Percentiles rank a stretch among this genome's conserved stretches.
Conservation (phyloP, 1,140 invertebrate genomes). For the Gryllus bimaculatus region DNA sequence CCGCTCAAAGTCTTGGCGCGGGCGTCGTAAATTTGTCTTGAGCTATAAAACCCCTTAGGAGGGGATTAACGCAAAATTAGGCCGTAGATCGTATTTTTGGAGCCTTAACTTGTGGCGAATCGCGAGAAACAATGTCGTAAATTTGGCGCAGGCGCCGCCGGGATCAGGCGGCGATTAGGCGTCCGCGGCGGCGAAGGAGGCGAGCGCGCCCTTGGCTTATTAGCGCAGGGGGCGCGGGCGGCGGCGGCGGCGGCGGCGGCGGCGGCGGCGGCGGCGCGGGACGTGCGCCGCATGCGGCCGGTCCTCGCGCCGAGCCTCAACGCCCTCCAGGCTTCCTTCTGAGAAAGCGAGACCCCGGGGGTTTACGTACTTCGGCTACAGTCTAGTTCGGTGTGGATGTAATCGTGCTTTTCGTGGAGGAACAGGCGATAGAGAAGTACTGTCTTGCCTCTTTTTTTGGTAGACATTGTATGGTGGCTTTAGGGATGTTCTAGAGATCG, state of each 20-base stretch:
- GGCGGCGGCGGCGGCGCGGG: too few relatives aligned
- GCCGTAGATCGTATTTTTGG: constrained; percentile 1
- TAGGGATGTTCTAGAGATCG: too few relatives aligned
- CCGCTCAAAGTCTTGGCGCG: not conserved
- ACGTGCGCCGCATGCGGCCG: not conserved
- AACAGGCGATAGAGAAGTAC: too few relatives aligned
- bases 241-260: too few relatives aligned
- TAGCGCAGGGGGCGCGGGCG: not conserved
- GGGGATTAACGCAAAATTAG: constrained; percentile 1
- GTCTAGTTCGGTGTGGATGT: too few relatives aligned
- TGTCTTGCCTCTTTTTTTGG: too few relatives aligned
- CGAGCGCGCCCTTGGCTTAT: not conserved
- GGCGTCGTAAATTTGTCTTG: not conserved
- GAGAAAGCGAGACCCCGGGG: too few relatives aligned
- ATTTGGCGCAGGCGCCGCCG: not conserved
- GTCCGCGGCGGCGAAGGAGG: not conserved
- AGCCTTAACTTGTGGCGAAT: constrained; percentile 3
- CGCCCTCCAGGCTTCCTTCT: too few relatives aligned
- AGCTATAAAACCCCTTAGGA: not conserved
- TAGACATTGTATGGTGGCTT: too few relatives aligned
- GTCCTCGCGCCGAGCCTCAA: too few relatives aligned
- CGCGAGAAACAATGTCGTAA: not conserved
- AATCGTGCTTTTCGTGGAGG: too few relatives aligned
- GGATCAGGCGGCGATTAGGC: not conserved
- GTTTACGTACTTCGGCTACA: too few relatives aligned